These are phyloP conservation scores for Uromys caudimaculatus DNA, from an alignment of 2,797 vertebrate species.

Conservation along the genomic window DNA sequence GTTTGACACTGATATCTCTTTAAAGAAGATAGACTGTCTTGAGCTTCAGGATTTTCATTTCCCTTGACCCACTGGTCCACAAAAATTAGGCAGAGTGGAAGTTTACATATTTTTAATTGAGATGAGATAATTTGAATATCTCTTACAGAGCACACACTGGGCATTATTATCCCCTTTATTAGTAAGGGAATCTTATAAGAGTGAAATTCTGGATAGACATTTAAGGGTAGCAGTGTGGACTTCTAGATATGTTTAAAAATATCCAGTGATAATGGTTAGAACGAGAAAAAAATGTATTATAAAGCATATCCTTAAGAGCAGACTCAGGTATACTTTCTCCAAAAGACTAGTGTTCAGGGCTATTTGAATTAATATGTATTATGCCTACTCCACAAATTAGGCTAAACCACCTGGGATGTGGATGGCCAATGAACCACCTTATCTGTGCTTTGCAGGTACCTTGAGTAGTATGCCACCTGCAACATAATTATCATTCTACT, in stretches of 20 bases:
- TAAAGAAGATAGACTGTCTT: conserved; percentile 42
- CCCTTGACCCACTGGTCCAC: conserved; percentile 28
- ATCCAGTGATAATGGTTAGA: conserved; percentile 4
- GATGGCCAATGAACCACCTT: conserved; percentile 80
- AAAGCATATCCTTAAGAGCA: neutral
- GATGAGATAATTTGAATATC: conserved; percentile 4
- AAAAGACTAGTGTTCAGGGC: neutral
- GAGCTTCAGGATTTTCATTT: conserved; percentile 61
- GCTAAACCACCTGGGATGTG: conserved; percentile 61
- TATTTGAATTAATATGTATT: conserved; percentile 77
- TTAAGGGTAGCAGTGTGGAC: neutral
- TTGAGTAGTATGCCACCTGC: conserved; percentile 61
- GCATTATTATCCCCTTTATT: neutral
- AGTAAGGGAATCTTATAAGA: neutral
- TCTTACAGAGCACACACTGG: neutral
- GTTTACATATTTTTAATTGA: conserved; percentile 64
- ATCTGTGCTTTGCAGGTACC: conserved; percentile 78
- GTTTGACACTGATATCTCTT: conserved; percentile 41
- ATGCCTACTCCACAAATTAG: conserved; percentile 63
- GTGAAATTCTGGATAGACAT: conserved; percentile 47
- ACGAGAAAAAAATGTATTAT: conserved; percentile 20
- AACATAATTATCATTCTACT: conserved; percentile 69
- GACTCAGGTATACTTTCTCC: neutral
- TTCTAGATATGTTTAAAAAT: neutral
- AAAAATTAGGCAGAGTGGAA: neutral